Evolutionary conservation across 2,113 vertebrate species (phyloP), one percentile per base, ranked within the genome.

Genomic region (Hassar affinis): DNA sequence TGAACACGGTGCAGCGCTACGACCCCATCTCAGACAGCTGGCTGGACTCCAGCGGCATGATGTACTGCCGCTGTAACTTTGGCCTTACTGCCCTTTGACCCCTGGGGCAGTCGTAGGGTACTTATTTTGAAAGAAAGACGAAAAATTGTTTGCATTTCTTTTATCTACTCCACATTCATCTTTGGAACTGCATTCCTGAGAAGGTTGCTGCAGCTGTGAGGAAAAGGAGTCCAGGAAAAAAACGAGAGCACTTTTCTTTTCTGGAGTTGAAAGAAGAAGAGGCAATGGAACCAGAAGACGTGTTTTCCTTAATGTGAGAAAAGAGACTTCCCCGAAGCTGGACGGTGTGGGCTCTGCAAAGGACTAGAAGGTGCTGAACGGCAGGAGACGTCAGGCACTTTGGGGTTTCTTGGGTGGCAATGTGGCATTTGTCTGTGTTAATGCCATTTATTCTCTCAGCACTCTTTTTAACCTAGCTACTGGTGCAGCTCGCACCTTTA

Each of bases 41-140:
- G 98, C 94, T 95, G 93, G 97, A 99, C 94, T 97, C 96, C 0
- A 97, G 96, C 1, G 97, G 97, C 56, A 99, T 99, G 98, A 94
- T 96, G 93, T 96, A 96, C 89, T 98, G 97, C 82, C 97, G 98
- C 9, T 99, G 98, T 94, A 99, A 99, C 88, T 99, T 99, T 90
- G 98, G 98, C 84, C 92, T 99, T 72, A 96, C 97, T 22, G 97
- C 98, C 0, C 97, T 99, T 91, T 99, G 97, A 99, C 90, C 88
- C 85, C 88, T 90, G 90, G 90, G 87, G 83, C 82, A 84, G 83
- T 84, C 80, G 85, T 90, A 91, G 71, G 57, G 30, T 83, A 52
- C 90, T 66, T 61, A 22, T 66, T 51, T 54, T 30, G n/a, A 35
- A 69, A 51, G 82, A 89, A 84, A 85, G 89, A 88, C 11, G 56